Conservation (phyloP, 1,140 invertebrate genomes). For the Drosophila lowei region DNA sequence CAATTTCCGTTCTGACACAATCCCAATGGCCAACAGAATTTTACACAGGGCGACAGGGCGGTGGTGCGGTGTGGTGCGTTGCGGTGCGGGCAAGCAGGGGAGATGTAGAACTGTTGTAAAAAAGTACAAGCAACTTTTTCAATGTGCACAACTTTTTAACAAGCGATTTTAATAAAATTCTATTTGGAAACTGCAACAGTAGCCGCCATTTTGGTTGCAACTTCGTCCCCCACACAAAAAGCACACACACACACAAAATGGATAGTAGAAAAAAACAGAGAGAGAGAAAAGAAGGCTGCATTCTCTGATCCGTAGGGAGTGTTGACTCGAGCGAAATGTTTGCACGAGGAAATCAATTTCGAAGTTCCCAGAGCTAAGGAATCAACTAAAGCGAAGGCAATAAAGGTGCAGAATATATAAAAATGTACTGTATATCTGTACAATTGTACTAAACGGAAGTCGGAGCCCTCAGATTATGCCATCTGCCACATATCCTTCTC, state of each 20-base stretch:
- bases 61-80: background rate
- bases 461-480: too few relatives aligned
- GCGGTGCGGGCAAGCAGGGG: background rate
- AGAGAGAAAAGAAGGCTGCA: background rate
- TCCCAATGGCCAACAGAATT: slow-evolving; percentile 46
- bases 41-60: background rate
- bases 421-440: background rate
- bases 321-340: background rate
- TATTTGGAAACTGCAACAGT: slow-evolving; percentile 65
- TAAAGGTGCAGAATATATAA: background rate
- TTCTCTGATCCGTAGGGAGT: background rate
- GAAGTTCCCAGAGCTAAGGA: slow-evolving; percentile 19
- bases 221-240: slow-evolving; percentile 21
- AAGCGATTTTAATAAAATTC: slow-evolving; percentile 82
- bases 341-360: slow-evolving; percentile 20
- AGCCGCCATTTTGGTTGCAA: slow-evolving; percentile 41
- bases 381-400: background rate
- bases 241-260: too few relatives aligned
- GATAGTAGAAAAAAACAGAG: too few relatives aligned
- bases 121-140: slow-evolving; percentile 59
- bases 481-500: too few relatives aligned
- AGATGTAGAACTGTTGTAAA: slow-evolving; percentile 1
- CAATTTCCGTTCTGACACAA: slow-evolving; percentile 73
- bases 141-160: slow-evolving; percentile 72
- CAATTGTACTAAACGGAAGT: too few relatives aligned